Percentiles rank a stretch among this genome's conserved stretches.
Evolutionary conservation across 1,140 invertebrate genomes (phyloP).

Genomic region (Drosophila sechellia): DNA sequence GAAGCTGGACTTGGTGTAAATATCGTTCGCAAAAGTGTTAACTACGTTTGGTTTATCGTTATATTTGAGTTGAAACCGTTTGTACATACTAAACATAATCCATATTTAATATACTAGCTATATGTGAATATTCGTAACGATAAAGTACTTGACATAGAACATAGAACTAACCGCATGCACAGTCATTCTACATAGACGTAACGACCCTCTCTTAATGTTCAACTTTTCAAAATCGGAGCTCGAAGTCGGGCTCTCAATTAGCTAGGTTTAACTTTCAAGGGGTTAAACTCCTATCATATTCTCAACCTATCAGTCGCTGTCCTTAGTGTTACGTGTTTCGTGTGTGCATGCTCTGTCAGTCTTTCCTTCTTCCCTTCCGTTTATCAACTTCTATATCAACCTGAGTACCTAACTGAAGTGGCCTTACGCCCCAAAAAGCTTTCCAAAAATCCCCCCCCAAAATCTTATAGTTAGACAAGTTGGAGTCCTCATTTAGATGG

Average conservation of each 20-base stretch:
- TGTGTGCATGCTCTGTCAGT: conserved; percentile 58
- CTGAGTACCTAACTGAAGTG: conserved; percentile 19
- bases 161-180: conserved; percentile 55
- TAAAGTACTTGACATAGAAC: conserved; percentile 14
- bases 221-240: not conserved
- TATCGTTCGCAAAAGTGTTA: conserved; percentile 86
- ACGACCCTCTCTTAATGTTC: conserved; percentile 3
- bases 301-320: conserved; percentile 10
- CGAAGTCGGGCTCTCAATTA: not conserved
- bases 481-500: conserved; percentile 18
- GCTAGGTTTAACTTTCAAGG: not conserved
- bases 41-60: conserved; percentile 51
- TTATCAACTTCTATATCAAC: not conserved
- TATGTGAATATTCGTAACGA: conserved; percentile 14
- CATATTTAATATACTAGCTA: conserved; percentile 32
- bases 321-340: conserved; percentile 30
- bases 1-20: conserved; percentile 93
- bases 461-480: conserved; percentile 48
- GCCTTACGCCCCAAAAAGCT: conserved; percentile 4
- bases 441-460: conserved; percentile 4
- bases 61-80: conserved; percentile 41
- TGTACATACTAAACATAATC: conserved; percentile 43
- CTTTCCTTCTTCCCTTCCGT: conserved; percentile 2
- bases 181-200: conserved; percentile 40
- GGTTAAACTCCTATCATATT: not conserved